A percentile compares a stretch with the other conserved stretches of the same genome.
These are phyloP conservation scores for Lynx canadensis DNA, from an alignment of 2,113 vertebrate genomes.

Conservation along the genomic window DNA sequence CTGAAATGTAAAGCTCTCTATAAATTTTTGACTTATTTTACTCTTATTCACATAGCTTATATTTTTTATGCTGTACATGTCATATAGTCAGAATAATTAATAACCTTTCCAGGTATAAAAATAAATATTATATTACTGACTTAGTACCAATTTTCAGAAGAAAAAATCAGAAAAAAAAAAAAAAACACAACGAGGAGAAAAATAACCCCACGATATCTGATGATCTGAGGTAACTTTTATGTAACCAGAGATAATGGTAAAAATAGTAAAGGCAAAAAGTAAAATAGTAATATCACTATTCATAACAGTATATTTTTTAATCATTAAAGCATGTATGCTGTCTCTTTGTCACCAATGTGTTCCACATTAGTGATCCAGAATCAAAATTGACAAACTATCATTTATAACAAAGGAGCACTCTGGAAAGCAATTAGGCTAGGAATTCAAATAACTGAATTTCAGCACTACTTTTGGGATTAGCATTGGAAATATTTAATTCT, in stretches of 20 bases:
- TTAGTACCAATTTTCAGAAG: neutral
- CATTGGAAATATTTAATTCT: neutral
- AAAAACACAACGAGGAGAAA: neutral
- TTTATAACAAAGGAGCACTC: neutral
- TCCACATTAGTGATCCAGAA: neutral
- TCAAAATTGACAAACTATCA: neutral
- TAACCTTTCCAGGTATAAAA: neutral
- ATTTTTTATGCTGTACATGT: neutral
- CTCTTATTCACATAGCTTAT: neutral
- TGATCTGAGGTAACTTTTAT: neutral
- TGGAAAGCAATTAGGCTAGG: neutral
- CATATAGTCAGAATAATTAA: neutral
- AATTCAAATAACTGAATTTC: neutral
- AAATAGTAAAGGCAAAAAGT: neutral
- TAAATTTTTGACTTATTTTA: neutral
- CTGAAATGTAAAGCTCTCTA: neutral
- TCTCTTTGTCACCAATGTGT: neutral
- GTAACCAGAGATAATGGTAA: neutral
- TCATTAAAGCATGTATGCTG: neutral
- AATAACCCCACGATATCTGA: neutral
- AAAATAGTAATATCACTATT: neutral
- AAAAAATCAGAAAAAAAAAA: neutral
- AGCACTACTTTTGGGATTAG: neutral
- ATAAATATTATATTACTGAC: neutral
- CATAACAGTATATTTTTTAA: neutral